Evolutionary conservation across 2,888 invertebrate genomes (phyloP).

Genomic region (Mythimna impura): DNA sequence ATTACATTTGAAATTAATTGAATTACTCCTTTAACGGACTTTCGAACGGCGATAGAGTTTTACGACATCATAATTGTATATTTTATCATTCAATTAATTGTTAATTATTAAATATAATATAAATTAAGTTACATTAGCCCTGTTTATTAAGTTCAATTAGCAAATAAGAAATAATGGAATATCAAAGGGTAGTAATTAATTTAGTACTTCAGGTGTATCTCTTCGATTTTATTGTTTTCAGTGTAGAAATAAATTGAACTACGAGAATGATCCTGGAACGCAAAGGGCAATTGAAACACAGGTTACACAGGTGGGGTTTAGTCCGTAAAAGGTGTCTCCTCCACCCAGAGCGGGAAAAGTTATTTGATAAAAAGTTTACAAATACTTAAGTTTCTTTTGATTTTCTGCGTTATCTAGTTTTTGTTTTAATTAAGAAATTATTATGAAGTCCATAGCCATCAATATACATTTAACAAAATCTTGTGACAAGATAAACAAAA

Average conservation of each 20-base stretch:
- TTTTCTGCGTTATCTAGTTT: constrained; percentile 1
- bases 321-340: not conserved
- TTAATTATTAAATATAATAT: constrained; percentile 56
- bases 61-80: constrained; percentile 54
- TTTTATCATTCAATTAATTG: constrained; percentile 58
- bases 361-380: not conserved
- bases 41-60: constrained; percentile 30
- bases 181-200: constrained; percentile 57
- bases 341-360: not conserved
- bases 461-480: not conserved
- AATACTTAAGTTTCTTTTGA: constrained; percentile 5
- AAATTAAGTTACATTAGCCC: constrained; percentile 59
- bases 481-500: not conserved
- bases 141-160: constrained; percentile 62
- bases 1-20: constrained; percentile 44
- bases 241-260: not conserved
- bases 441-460: not conserved
- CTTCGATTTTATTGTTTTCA: constrained; percentile 5
- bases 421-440: not conserved
- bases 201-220: constrained; percentile 24
- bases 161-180: constrained; percentile 48
- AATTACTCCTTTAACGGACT: constrained; percentile 46
- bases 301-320: too few relatives aligned
- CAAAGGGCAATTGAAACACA: too few relatives aligned
- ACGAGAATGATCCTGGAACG: too few relatives aligned